Conservation (phyloP, 2,797 vertebrate species). For the Lepus townsendii region DNA sequence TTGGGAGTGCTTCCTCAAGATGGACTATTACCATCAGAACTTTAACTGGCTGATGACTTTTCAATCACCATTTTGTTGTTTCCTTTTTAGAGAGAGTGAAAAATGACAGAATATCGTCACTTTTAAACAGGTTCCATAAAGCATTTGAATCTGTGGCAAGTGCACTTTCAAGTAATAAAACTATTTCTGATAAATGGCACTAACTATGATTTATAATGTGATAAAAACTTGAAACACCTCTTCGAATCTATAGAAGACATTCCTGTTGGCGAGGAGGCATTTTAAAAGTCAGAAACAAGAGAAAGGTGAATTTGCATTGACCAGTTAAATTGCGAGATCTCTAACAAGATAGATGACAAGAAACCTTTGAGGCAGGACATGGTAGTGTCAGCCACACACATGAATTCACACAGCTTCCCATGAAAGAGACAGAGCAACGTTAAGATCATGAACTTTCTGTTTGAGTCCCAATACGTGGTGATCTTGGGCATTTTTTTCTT, state of each 20-base stretch:
- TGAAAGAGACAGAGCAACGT: neutral
- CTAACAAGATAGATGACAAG: neutral
- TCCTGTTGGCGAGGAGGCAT: conserved; percentile 52
- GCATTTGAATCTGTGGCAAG: conserved; percentile 56
- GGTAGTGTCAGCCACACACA: neutral
- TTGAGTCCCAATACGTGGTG: neutral
- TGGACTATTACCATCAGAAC: conserved; percentile 83
- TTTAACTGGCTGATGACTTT: conserved; percentile 81
- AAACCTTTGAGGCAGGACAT: neutral
- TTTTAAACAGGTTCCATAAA: conserved; percentile 76
- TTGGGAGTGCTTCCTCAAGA: conserved; percentile 81
- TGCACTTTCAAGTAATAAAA: conserved; percentile 60
- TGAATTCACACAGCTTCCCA: neutral
- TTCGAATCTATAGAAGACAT: conserved; percentile 53
- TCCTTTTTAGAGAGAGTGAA: conserved; percentile 66
- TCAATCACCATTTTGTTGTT: conserved; percentile 81
- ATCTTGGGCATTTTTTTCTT: conserved; percentile 18
- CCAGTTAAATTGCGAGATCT: neutral
- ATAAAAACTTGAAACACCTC: conserved; percentile 55
- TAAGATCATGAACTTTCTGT: neutral
- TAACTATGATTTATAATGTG: conserved; percentile 48
- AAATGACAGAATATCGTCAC: conserved; percentile 70
- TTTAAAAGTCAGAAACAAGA: conserved; percentile 57
- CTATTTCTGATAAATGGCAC: conserved; percentile 22
- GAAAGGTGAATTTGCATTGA: neutral